Evolutionary conservation across 2,797 vertebrate species (phyloP).

Genomic region (Onychomys leucogaster): DNA sequence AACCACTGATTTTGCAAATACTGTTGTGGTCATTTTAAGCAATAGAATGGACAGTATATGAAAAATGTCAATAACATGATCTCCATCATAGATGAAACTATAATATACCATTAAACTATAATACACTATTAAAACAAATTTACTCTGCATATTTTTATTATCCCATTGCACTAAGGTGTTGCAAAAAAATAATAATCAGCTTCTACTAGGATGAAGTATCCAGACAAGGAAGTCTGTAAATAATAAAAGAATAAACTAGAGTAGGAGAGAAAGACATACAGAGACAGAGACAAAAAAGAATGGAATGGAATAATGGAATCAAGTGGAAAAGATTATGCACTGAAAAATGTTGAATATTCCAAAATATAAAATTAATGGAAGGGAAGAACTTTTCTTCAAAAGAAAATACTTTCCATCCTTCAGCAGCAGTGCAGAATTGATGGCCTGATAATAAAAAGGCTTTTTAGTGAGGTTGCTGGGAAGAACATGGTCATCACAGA

Average conservation of each 20-base stretch:
- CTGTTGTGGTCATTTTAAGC: conserved; percentile 37
- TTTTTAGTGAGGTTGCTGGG: conserved; percentile 7
- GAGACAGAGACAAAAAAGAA: background rate
- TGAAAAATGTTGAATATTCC: conserved; percentile 61
- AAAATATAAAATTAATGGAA: conserved; percentile 42
- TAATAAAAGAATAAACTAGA: conserved; percentile 76
- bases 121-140: conserved; percentile 34
- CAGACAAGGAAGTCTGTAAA: conserved; percentile 75
- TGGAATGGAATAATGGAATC: background rate
- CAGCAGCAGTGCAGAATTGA: background rate
- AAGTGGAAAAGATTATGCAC: background rate
- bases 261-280: background rate
- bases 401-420: conserved; percentile 50
- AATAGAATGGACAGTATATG: background rate
- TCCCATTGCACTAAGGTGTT: conserved; percentile 60
- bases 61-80: conserved; percentile 66
- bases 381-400: conserved; percentile 65
- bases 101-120: conserved; percentile 48
- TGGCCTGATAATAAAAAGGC: conserved; percentile 32
- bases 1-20: conserved; percentile 26
- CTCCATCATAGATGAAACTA: conserved; percentile 41
- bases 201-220: conserved; percentile 66
- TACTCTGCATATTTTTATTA: conserved; percentile 21
- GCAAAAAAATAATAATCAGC: conserved; percentile 22
- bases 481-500: conserved; percentile 68